Evolutionary conservation across 2,888 invertebrate genomes (phyloP), one percentile per base, ranked within the genome.

Genomic region (Chelonus formosanus): DNA sequence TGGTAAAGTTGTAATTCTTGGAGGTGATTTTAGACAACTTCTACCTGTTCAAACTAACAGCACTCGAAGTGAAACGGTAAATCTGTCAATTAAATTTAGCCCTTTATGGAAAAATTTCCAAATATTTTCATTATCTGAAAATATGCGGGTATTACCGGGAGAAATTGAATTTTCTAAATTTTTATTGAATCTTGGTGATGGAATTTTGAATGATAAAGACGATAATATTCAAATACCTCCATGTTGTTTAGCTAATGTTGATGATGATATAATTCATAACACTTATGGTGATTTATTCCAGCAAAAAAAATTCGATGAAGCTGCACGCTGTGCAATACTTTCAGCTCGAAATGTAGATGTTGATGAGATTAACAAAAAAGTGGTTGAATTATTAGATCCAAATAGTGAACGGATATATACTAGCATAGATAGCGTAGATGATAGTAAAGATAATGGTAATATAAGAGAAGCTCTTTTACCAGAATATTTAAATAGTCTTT

Each of bases 41-140:
- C 56, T 63, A 55, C 68, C 63, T 20, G 57, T 69, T 20, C 50
- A 62, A 52, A 8, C 57, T 6, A 43, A 52, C 8, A 58, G 65
- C 36, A 69, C 57, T 35, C 68, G 68, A 32, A 63, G 56, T 53
- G 67, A 68, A 63, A 48, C 54, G 43, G 43, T 76, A 3, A 71
- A 70, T 72, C 59, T 73, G 6, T 72, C 70, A 5, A 74, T 75
- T 5, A 74, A 73, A 66, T 67, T 36, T 58, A 73, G 72, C 66
- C 36, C 52, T n/a, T 35, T 75, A 40, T 73, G 72, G 73, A 45
- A 45, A 57, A 35, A 61, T 48, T 74, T 75, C 48, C 4, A 31
- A 3, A 67, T 66, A 55, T 67, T 65, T 61, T 56, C 72, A 20
- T 65, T 75, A 32, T 72, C 67, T 7, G 35, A 71, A 58, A 73